phyloP scores from a whole-genome alignment of 1,140 invertebrate species.

The Asbolus verrucosus region DNA sequence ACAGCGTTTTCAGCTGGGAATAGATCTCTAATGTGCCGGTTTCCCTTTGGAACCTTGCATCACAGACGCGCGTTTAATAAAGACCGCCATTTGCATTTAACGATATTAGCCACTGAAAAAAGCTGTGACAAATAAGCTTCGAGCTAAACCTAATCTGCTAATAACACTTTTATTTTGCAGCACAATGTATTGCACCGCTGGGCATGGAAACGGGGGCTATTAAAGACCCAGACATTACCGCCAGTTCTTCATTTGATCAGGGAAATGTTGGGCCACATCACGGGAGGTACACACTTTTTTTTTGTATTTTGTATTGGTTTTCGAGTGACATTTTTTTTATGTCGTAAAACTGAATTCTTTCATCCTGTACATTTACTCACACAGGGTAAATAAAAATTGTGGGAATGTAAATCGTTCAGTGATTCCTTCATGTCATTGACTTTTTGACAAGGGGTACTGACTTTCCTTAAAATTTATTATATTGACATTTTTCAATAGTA shows the following conservation, averaged over 20 bases:
- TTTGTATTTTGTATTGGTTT: too few relatives aligned
- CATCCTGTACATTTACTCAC: too few relatives aligned
- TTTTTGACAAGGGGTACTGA: too few relatives aligned
- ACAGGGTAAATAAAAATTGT: too few relatives aligned
- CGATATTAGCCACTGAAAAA: slow-evolving; percentile 52
- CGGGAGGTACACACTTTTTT: slow-evolving; percentile 76
- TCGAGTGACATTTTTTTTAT: too few relatives aligned
- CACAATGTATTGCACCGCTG: slow-evolving; percentile 83
- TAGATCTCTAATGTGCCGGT: slow-evolving; percentile 44
- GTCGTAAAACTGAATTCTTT: too few relatives aligned
- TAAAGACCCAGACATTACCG: slow-evolving; percentile 85
- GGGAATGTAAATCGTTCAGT: too few relatives aligned
- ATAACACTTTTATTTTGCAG: slow-evolving; percentile 68
- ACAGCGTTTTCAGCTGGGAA: slow-evolving; percentile 48
- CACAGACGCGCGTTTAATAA: slow-evolving; percentile 49
- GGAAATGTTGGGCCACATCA: slow-evolving; percentile 92
- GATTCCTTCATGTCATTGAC: too few relatives aligned
- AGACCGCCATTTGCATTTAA: slow-evolving; percentile 54
- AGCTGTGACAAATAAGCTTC: slow-evolving; percentile 14
- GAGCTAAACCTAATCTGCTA: slow-evolving; percentile 12
- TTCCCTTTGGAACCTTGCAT: slow-evolving; percentile 41
- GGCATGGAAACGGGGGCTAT: slow-evolving; percentile 93
- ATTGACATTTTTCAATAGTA: background rate
- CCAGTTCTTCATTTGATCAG: slow-evolving; percentile 89
- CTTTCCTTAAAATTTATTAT: too few relatives aligned